phyloP scores from a whole-genome alignment of 1,140 invertebrate species.

The Drosophila obscura region DNA sequence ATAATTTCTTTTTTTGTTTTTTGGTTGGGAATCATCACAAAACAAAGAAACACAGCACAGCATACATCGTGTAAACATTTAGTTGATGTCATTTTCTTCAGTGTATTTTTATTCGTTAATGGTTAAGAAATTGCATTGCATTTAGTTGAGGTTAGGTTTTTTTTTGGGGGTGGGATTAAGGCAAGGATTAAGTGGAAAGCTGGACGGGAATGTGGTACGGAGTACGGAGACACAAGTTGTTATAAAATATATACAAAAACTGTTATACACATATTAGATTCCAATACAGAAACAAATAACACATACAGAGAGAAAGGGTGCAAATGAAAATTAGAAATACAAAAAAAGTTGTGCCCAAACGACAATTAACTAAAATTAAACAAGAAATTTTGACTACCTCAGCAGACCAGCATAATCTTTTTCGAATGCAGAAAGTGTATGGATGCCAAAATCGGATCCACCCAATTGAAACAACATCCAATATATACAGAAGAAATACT shows the following conservation, averaged over 20 bases:
- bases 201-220: not conserved
- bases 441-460: slow-evolving; percentile 11
- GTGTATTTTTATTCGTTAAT: slow-evolving; percentile 5
- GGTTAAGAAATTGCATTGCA: slow-evolving; percentile 52
- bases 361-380: not conserved
- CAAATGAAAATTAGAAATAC: not conserved
- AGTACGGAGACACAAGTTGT: not conserved
- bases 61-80: slow-evolving; percentile 16
- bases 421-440: slow-evolving; percentile 2
- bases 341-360: too few relatives aligned
- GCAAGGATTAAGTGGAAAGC: not conserved
- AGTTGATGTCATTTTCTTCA: not conserved
- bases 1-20: slow-evolving; percentile 11
- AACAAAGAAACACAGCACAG: slow-evolving; percentile 39
- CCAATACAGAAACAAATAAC: not conserved
- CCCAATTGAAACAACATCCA: slow-evolving; percentile 41
- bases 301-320: not conserved
- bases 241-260: not conserved
- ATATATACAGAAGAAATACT: slow-evolving; percentile 19
- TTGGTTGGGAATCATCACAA: slow-evolving; percentile 26
- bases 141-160: slow-evolving; percentile 5
- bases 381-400: slow-evolving; percentile 6
- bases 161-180: not conserved
- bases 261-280: not conserved
- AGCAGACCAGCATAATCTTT: slow-evolving; percentile 25